Evolutionary conservation across 2,888 invertebrate genomes (phyloP), one percentile per base, ranked within the genome.

Genomic region (Spilosoma lubricipeda): DNA sequence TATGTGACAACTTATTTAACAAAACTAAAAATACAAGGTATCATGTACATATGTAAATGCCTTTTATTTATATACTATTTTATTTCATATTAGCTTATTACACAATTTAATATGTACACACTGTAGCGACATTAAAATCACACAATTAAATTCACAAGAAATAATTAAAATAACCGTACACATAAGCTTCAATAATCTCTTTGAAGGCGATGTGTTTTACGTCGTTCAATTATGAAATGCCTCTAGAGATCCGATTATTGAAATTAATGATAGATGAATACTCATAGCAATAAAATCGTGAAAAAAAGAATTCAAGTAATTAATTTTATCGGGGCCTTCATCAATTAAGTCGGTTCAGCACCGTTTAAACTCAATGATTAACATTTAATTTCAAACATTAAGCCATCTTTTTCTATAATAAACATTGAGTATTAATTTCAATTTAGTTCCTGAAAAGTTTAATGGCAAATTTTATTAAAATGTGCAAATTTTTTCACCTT

Each of bases 251-350:
- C 84, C 80, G 86, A 82, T 84, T 86, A 85, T 79, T 77, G 76
- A 79, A 83, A 85, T 86, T 86, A 86, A 86, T 86, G 77, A 79
- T 80, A 85, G 78, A 84, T 76, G 84, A 78, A 82, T 80, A 80
- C 77, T 78, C 79, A 80, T 78, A 81, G 77, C 76, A 81, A 75
- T 78, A 76, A 77, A 85, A 86, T 82, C 79, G 73, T 81, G 59
- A 81, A 84, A 83, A 71, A 81, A 78, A 80, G 73, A 85, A 85
- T 79, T 82, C 69, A 74, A 79, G 76, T 86, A 86, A 83, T 85
- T 82, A 83, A 82, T 82, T 85, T 83, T 85, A 83, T 85, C 80
- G 77, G 75, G 71, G 75, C 77, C 72, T 75, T 71, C 73, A 79
- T 82, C 85, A 85, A 85, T 85, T 85, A 85, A 85, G 85, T 80